A percentile compares a stretch with the other conserved stretches of the same genome.
phyloP scores from a whole-genome alignment of 2,797 vertebrate species.

The Syndactyla subalaris region DNA sequence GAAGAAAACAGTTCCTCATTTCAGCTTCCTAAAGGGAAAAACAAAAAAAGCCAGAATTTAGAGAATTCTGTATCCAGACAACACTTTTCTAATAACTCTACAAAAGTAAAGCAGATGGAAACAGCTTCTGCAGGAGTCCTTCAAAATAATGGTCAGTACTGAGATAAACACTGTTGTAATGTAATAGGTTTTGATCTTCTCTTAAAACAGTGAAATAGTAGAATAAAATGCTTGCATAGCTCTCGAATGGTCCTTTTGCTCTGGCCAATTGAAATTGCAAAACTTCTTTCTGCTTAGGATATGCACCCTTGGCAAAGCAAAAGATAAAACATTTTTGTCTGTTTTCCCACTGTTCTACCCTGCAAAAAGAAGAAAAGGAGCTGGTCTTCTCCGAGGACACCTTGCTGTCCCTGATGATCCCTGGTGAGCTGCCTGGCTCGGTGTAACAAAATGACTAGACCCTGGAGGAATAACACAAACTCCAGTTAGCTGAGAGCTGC shows the following conservation, averaged over 20 bases:
- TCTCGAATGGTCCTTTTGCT: not conserved
- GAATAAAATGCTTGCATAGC: not conserved
- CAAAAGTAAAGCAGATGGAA: constrained; percentile 77
- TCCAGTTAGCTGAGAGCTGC: constrained; percentile 28
- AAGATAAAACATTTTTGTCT: not conserved
- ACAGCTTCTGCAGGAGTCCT: constrained; percentile 70
- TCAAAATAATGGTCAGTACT: constrained; percentile 79
- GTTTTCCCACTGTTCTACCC: not conserved
- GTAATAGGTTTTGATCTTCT: not conserved
- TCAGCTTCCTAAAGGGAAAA: constrained; percentile 74
- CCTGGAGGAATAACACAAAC: not conserved
- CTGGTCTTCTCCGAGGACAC: not conserved
- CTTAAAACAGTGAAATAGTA: not conserved
- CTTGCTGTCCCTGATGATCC: not conserved
- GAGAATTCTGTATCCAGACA: constrained; percentile 57
- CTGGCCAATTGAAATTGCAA: not conserved
- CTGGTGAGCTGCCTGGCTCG: not conserved
- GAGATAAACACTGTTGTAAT: not conserved
- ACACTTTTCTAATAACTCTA: constrained; percentile 78
- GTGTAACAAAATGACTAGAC: not conserved
- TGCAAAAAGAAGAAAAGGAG: not conserved
- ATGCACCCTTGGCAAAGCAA: not conserved
- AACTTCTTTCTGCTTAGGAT: not conserved
- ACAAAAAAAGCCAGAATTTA: constrained; percentile 73
- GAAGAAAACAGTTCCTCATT: constrained; percentile 79